phyloP scores from a whole-genome alignment of 2,888 invertebrate genomes.

The Diaperis boleti region DNA sequence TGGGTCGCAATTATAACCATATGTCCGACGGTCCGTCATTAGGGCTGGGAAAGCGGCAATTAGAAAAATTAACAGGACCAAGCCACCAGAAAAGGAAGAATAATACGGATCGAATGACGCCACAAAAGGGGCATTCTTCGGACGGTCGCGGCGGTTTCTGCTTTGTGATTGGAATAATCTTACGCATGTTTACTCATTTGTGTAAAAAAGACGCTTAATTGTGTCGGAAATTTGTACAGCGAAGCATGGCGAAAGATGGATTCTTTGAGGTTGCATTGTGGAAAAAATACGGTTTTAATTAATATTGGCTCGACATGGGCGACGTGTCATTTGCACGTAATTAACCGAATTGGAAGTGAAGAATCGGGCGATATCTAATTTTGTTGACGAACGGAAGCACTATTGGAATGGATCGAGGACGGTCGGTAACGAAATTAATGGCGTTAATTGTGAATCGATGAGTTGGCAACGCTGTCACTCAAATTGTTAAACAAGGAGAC shows the following conservation, averaged over 20 bases:
- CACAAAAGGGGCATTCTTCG: conserved; percentile 23
- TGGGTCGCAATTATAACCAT: conserved; percentile 65
- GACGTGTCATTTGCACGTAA: conserved; percentile 29
- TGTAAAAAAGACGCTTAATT: conserved; percentile 46
- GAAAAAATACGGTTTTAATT: conserved; percentile 20
- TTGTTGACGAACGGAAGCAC: conserved; percentile 22
- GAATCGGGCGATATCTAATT: conserved; percentile 22
- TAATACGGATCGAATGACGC: not conserved
- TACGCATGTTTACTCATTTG: conserved; percentile 40
- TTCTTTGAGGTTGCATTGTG: conserved; percentile 1
- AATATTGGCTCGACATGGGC: conserved; percentile 25
- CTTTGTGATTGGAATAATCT: too few species aligned
- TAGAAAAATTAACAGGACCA: conserved; percentile 57
- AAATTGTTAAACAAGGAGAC: conserved; percentile 22
- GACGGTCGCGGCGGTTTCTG: conserved; percentile 8
- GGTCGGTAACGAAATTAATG: conserved; percentile 18
- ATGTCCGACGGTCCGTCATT: conserved; percentile 63
- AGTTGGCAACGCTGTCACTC: conserved; percentile 27
- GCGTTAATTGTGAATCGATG: conserved; percentile 13
- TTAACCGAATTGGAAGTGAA: conserved; percentile 29
- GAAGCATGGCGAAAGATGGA: conserved; percentile 33
- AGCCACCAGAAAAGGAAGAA: conserved; percentile 12
- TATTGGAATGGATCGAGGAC: conserved; percentile 20
- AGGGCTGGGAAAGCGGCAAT: conserved; percentile 60
- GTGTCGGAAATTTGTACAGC: conserved; percentile 44